Evolutionary conservation across 2,113 vertebrate genomes (phyloP).

Genomic region (Myxocyprinus asiaticus): DNA sequence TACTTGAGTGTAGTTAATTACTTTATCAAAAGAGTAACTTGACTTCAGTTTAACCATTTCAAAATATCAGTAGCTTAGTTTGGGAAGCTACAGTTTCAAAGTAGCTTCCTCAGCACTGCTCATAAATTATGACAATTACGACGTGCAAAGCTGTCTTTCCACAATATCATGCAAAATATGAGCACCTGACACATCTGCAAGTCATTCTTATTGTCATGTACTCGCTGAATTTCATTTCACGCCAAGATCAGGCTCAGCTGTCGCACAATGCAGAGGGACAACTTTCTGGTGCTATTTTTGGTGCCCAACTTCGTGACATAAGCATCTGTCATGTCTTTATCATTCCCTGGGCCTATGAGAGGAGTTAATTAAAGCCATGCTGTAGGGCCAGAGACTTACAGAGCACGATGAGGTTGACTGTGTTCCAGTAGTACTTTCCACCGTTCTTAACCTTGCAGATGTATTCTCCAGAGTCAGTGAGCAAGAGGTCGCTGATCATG

Average conservation of each 20-base stretch:
- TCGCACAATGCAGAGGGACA: constrained; percentile 7
- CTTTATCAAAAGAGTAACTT: no score
- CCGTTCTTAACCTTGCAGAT: constrained; percentile 93
- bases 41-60: no score
- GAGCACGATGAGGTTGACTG: constrained; percentile 84
- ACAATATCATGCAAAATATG: no score
- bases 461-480: constrained; percentile 87
- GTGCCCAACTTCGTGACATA: not conserved
- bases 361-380: constrained; percentile 25
- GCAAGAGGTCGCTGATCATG: constrained; percentile 83
- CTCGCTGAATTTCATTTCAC: no score
- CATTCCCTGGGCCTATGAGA: constrained; percentile 6
- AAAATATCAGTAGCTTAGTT: no score
- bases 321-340: constrained; percentile 44
- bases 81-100: no score
- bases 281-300: constrained; percentile 38
- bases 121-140: no score
- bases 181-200: no score
- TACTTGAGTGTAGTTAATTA: no score
- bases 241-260: not conserved
- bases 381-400: constrained; percentile 71
- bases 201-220: no score
- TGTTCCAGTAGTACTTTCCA: constrained; percentile 85
- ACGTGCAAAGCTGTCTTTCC: no score
- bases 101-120: no score